Base-by-base conservation (phyloP, 2,888 invertebrate species). In the Zygaena filipendulae region DNA sequence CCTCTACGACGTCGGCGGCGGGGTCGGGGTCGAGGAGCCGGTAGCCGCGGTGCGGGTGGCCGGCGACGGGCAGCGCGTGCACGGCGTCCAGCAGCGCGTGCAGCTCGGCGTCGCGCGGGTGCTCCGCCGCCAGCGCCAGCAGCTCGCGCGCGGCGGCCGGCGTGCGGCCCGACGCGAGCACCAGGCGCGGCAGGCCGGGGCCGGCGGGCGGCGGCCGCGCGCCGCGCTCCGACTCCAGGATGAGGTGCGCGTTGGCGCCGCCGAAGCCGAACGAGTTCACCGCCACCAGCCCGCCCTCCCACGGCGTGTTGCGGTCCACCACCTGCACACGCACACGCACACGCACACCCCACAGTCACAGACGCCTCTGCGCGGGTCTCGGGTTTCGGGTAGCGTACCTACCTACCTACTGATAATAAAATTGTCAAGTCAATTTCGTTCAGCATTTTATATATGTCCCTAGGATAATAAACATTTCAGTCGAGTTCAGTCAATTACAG, bases 191-290 rank as follows among this genome's bases (percentile, higher is more conserved):
- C 23, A 84, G 56, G 45, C 79, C 83, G 82, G 59, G 8, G 84
- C 70, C 25, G 84, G 33, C 34, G 27, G 29, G 30, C 35, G 27
- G 37, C 32, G 23, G 82, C 56, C 85, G 87, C 4, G 16, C 22
- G 85, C 86, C 53, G 1, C 87, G 84, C 60, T 91, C 88, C 4
- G 93, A 90, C 57, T 89, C 87, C 8, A 97, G 81, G 43, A 97
- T 82, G 1, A 94, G 74, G 70, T 97, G 96, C n/a, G 92, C 95
- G 70, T 96, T 96, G 22, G 95, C 94, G 29, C 99, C 99, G 37
- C 98, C 98, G 72, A 98, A 98, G 10, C 98, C 98, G 68, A 99
- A 99, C 5, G 97, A 97, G 79, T 98, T 99, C 14, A 99, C 71
- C 11, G 90, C 97, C 27, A 93, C 88, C 34, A 93, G 83, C n/a